phyloP scores from a whole-genome alignment of 30 jellyfish, hydroid and myxozoan species.

The Aurelia sp. region DNA sequence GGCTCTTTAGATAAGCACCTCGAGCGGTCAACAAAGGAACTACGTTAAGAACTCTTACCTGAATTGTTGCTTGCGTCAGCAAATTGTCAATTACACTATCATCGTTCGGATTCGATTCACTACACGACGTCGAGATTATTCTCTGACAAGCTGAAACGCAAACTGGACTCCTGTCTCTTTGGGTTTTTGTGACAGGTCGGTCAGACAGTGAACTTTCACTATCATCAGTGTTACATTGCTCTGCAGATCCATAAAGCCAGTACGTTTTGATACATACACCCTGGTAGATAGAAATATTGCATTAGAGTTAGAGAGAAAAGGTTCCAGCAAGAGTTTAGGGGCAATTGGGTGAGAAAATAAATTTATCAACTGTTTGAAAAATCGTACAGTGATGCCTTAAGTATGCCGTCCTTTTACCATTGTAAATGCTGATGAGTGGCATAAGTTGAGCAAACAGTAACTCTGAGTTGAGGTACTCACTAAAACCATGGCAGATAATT shows the following conservation, averaged over 20 bases:
- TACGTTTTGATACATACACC: slow-evolving; percentile 49
- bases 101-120: slow-evolving; percentile 1
- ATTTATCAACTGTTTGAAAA: neutral
- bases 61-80: too few relatives aligned
- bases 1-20: too few relatives aligned
- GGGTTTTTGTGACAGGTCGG: neutral
- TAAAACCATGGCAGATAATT: too few relatives aligned
- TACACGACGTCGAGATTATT: slow-evolving; percentile 30
- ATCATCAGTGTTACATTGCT: neutral
- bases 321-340: too few relatives aligned
- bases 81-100: too few relatives aligned
- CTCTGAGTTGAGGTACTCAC: too few relatives aligned
- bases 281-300: neutral
- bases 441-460: too few relatives aligned
- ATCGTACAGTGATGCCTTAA: neutral
- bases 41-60: too few relatives aligned
- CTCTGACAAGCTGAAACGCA: slow-evolving; percentile 53
- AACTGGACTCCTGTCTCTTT: slow-evolving; percentile 32
- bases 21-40: too few relatives aligned
- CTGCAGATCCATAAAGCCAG: slow-evolving; percentile 64
- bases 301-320: neutral
- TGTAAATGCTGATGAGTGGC: too few relatives aligned
- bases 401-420: too few relatives aligned
- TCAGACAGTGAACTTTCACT: neutral
- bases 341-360: too few relatives aligned